A percentile compares a stretch with the other conserved stretches of the same genome.
These are phyloP conservation scores for Aspidiotus destructor DNA, from an alignment of 2,888 invertebrate species.

Conservation along the genomic window DNA sequence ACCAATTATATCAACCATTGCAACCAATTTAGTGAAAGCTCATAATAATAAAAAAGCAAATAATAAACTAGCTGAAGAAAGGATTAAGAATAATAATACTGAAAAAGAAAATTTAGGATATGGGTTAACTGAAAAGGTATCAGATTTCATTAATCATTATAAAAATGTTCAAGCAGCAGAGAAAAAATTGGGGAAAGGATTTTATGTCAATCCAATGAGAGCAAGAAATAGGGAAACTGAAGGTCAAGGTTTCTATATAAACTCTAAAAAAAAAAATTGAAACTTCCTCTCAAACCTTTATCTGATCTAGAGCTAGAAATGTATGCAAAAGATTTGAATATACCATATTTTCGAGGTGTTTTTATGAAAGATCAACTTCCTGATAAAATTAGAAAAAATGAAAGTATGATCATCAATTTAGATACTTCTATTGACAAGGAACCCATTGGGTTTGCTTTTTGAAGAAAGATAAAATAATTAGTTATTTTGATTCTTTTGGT, in stretches of 20 bases:
- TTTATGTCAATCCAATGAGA: constrained; percentile 1
- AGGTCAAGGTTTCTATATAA: background rate
- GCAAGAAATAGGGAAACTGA: background rate
- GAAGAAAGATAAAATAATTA: constrained; percentile 16
- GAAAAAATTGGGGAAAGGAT: background rate
- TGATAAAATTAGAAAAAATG: constrained; percentile 26
- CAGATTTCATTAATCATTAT: constrained; percentile 4
- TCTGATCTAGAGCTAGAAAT: constrained; percentile 3
- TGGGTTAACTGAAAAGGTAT: background rate
- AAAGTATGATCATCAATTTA: constrained; percentile 21
- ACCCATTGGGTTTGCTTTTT: constrained; percentile 28
- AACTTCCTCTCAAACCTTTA: constrained; percentile 7
- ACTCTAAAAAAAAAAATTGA: constrained; percentile 4
- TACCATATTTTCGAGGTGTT: too few relatives aligned
- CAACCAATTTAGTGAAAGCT: constrained; percentile 1
- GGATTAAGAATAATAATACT: constrained; percentile 9
- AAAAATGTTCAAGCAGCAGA: constrained; percentile 4
- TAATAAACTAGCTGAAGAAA: constrained; percentile 4
- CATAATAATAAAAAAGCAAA: constrained; percentile 5
- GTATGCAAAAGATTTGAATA: constrained; percentile 9
- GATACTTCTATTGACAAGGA: constrained; percentile 18
- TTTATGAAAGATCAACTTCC: constrained; percentile 25
- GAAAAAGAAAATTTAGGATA: constrained; percentile 4
- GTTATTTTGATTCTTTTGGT: constrained; percentile 25
- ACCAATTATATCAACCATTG: background rate